phyloP scores from a whole-genome alignment of 2,113 vertebrate genomes.

The Ctenomys sociabilis region DNA sequence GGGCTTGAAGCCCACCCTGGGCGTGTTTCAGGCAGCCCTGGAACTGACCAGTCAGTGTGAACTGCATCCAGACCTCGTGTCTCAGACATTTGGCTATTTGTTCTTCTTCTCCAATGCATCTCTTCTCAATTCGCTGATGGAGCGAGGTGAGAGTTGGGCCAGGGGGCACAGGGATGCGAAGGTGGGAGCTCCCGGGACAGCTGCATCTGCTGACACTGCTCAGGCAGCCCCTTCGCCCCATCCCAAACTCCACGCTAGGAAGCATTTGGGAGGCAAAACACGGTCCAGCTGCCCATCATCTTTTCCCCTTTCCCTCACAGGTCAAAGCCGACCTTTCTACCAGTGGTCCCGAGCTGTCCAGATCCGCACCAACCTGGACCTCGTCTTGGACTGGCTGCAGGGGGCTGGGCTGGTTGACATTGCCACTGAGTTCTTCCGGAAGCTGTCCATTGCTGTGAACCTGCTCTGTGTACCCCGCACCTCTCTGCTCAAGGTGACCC shows the following conservation, averaged over 20 bases:
- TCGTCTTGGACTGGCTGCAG: conserved; percentile 95
- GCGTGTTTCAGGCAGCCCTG: conserved; percentile 92
- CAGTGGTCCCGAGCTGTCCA: conserved; percentile 95
- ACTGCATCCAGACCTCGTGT: conserved; percentile 93
- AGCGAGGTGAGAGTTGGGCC: conserved; percentile 88
- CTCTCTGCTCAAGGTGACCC: conserved; percentile 92
- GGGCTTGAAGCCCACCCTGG: conserved; percentile 90
- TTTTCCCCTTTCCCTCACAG: conserved; percentile 55
- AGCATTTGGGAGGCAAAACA: not conserved
- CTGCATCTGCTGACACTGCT: not conserved
- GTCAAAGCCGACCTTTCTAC: conserved; percentile 89
- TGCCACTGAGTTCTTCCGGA: conserved; percentile 94
- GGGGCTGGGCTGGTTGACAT: conserved; percentile 94
- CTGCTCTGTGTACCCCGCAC: conserved; percentile 94
- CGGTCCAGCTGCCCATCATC: not conserved
- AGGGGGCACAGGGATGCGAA: not conserved
- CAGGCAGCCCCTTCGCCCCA: not conserved
- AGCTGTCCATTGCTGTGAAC: conserved; percentile 93
- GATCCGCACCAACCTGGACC: conserved; percentile 94
- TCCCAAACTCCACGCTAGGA: not conserved
- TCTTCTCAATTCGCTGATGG: conserved; percentile 95
- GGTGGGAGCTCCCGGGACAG: not conserved
- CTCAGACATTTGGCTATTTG: conserved; percentile 95
- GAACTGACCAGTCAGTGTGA: conserved; percentile 90
- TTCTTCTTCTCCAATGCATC: conserved; percentile 98